Percentiles rank a stretch among this genome's conserved stretches.
phyloP scores from a whole-genome alignment of 30 jellyfish, hydroid and myxozoan species.

The Haliclystus octoradiatus region DNA sequence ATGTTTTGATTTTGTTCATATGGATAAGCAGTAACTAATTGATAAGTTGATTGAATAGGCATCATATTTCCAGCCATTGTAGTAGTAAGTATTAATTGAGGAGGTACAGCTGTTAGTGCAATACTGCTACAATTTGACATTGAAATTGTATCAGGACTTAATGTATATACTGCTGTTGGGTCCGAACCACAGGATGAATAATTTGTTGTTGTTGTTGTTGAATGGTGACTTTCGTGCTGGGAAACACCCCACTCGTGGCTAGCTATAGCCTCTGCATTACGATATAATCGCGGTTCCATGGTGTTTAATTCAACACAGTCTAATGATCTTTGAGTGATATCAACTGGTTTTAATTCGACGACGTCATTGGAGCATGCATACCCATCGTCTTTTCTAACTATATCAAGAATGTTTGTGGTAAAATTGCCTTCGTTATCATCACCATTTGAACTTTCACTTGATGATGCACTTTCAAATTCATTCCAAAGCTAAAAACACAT shows the following conservation, averaged over 20 bases:
- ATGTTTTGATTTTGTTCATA: conserved; percentile 7
- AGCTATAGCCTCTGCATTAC: neutral
- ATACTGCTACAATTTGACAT: neutral
- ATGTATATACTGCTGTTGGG: neutral
- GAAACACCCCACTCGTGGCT: neutral
- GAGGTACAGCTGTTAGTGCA: conserved; percentile 76
- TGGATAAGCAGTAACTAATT: conserved; percentile 26
- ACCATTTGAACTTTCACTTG: conserved; percentile 85
- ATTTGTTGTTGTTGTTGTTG: no score
- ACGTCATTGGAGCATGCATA: neutral
- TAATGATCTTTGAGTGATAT: neutral
- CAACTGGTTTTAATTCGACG: neutral
- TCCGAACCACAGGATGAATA: no score
- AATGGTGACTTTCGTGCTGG: no score
- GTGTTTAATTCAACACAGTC: neutral
- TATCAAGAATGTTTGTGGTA: conserved; percentile 90
- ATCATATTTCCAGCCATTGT: conserved; percentile 46
- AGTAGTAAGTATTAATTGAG: conserved; percentile 79
- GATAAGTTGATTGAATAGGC: conserved; percentile 67
- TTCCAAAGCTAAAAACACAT: conserved; percentile 76
- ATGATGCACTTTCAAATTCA: conserved; percentile 78
- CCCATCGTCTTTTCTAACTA: conserved; percentile 37
- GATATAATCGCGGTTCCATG: neutral
- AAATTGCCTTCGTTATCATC: conserved; percentile 80
- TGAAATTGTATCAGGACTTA: neutral